Base-by-base conservation (phyloP, 1,140 invertebrate species). In the Aporrectodea caliginosa region DNA sequence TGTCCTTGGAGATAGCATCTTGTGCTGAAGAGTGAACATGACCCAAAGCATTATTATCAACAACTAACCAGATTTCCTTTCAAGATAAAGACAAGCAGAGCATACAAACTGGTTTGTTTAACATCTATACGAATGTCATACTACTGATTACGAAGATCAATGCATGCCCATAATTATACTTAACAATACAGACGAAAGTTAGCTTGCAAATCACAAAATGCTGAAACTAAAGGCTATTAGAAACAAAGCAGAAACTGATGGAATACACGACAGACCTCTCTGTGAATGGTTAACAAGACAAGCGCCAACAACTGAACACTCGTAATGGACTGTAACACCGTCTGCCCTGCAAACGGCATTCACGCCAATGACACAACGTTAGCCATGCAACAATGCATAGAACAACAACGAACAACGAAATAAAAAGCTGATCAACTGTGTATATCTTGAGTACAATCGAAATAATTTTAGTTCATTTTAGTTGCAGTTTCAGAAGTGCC, bases 221-320 rank as follows among this genome's bases (percentile, higher is more conserved):
- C 6, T 6, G 6, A 58, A 58, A 58, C 22, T 6, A 58, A 58
- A 58, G 22, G 22, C 43, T 58, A 58, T 58, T 58, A 58, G 6
- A 12, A 58, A 58, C 22, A 22, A 58, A 58, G 22, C 43, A 58
- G 22, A 22, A 6, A 58, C 6, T 22, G 22, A 6, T 12, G 22
- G 6, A 58, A 12, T 12, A 58, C 43, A 12, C 22, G 6, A 58
- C 43, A 58, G 6, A 58, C 43, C 43, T 58, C 22, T 58, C 43
- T 58, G 43, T 58, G 43, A 58, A 58, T 22, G 22, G 43, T 58
- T 58, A 58, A 58, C 22, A 58, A 58, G 6, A 58, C 6, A 58
- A 58, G 43, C 43, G 43, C 43, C 43, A 58, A 58, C 43, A 58
- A 58, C 43, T 58, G 43, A 58, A 58, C 43, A 58, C 43, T 58